Conservation (phyloP, 2,113 vertebrate genomes). For the Xiphophorus couchianus region DNA sequence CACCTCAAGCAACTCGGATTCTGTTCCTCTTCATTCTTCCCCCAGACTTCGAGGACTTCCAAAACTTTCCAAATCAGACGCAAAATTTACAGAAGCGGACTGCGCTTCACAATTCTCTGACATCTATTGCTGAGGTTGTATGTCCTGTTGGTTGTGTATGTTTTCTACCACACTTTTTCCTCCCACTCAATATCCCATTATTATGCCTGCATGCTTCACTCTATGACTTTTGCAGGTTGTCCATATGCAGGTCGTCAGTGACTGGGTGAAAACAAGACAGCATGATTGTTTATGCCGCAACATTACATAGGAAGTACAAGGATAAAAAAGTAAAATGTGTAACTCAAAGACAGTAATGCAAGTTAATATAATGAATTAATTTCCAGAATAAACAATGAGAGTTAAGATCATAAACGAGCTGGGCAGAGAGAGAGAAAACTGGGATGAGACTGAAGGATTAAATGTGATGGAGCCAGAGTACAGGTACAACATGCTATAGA, state of each 20-base stretch:
- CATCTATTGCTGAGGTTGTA: too few species aligned
- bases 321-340: background rate
- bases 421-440: background rate
- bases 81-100: background rate
- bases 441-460: too few species aligned
- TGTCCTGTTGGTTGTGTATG: background rate
- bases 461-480: too few species aligned
- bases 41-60: too few species aligned
- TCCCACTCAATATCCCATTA: background rate
- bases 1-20: background rate
- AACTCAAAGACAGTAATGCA: background rate
- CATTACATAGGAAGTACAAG: background rate
- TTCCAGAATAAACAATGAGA: background rate
- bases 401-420: background rate
- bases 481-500: too few species aligned
- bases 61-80: too few species aligned
- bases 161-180: background rate
- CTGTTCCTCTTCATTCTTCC: background rate
- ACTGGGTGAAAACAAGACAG: background rate
- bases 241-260: too few species aligned
- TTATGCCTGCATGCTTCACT: background rate
- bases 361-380: background rate
- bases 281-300: too few species aligned
- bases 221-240: too few species aligned
- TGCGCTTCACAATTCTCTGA: background rate